A percentile compares a stretch with the other conserved stretches of the same genome.
Evolutionary conservation across 2,888 invertebrate genomes (phyloP).

Genomic region (Dorcus parallelipipedus): DNA sequence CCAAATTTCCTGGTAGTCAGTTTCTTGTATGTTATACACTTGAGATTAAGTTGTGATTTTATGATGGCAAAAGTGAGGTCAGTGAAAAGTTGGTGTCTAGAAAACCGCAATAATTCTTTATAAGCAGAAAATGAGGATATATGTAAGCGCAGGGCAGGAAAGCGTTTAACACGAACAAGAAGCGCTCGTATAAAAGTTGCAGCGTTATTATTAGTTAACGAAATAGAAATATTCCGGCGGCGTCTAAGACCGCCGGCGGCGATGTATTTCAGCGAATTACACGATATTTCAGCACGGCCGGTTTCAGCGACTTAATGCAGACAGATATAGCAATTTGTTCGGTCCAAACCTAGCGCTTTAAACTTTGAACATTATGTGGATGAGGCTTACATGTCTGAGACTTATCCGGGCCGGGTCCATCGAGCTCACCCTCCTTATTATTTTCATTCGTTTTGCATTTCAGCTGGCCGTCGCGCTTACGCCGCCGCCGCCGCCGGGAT

Average conservation of each 20-base stretch:
- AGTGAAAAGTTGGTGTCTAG: no score
- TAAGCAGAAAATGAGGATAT: neutral
- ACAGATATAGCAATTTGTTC: conserved; percentile 37
- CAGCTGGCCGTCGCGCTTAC: no score
- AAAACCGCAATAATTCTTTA: neutral
- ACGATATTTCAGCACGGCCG: conserved; percentile 33
- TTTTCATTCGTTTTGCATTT: no score
- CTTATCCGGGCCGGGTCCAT: neutral
- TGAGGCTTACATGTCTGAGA: conserved; percentile 2
- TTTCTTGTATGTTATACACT: no score
- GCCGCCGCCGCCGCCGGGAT: no score
- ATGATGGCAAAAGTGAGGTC: no score
- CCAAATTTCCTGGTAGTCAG: no score
- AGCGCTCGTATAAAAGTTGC: conserved; percentile 17
- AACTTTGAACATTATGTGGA: conserved; percentile 31
- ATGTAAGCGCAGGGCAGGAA: neutral
- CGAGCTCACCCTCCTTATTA: neutral
- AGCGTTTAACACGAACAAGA: neutral
- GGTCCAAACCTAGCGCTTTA: conserved; percentile 30
- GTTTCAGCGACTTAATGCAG: conserved; percentile 31
- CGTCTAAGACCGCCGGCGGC: conserved; percentile 27
- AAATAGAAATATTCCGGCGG: conserved; percentile 32
- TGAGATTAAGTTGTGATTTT: no score
- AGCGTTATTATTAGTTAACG: conserved; percentile 32
- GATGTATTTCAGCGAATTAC: conserved; percentile 35